Evolutionary conservation across 2,113 vertebrate genomes (phyloP).

Genomic region (Fulmarus glacialis): DNA sequence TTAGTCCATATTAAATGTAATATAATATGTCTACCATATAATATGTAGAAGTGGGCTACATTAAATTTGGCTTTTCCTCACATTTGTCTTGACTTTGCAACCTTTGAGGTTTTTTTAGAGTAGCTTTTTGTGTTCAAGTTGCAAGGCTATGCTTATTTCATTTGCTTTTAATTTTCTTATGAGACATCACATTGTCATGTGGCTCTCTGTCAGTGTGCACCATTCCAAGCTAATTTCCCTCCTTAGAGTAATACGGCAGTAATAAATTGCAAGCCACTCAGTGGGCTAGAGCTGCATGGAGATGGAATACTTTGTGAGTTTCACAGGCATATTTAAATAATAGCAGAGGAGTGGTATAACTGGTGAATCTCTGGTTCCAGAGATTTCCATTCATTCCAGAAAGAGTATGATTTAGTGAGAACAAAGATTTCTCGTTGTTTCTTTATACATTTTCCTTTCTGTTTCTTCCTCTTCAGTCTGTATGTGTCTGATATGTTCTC

Average conservation of each 20-base stretch:
- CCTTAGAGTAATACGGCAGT: neutral
- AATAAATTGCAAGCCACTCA: neutral
- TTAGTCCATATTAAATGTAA: neutral
- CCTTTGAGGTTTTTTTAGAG: neutral
- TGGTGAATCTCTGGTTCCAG: neutral
- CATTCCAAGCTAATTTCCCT: neutral
- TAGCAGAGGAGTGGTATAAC: neutral
- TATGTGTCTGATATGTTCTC: neutral
- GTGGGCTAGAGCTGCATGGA: neutral
- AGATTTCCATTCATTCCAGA: neutral
- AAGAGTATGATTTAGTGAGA: neutral
- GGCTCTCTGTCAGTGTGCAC: neutral
- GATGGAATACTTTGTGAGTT: neutral
- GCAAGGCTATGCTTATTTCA: neutral
- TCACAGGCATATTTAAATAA: neutral
- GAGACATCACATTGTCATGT: neutral
- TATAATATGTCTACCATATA: neutral
- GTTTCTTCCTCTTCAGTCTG: neutral
- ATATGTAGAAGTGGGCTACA: neutral
- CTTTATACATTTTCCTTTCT: neutral
- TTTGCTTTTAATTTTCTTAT: neutral
- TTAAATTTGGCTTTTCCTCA: neutral
- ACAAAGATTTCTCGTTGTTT: neutral
- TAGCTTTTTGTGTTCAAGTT: constrained; percentile 11
- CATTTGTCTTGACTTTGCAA: constrained; percentile 1